These are phyloP conservation scores for Hirtodrosophila cameraria DNA, from an alignment of 2,888 invertebrate genomes.

Conservation along the genomic window DNA sequence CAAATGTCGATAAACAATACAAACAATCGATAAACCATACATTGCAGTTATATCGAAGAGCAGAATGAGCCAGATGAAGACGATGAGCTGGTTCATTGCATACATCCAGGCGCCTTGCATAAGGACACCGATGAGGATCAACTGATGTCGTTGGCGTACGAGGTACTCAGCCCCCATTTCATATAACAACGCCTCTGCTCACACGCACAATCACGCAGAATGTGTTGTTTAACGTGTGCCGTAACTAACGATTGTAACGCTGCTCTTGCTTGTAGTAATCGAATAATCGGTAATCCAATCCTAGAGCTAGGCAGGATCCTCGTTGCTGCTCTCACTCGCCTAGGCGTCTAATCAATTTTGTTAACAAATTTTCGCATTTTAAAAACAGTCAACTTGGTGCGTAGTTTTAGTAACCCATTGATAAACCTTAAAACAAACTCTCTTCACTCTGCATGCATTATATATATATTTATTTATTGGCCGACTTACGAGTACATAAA, in stretches of 20 bases:
- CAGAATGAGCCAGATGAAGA: slow-evolving; percentile 88
- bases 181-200: slow-evolving; percentile 20
- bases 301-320: slow-evolving; percentile 43
- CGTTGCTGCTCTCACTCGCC: slow-evolving; percentile 39
- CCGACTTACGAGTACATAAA: slow-evolving; percentile 53
- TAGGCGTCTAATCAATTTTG: slow-evolving; percentile 59
- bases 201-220: slow-evolving; percentile 21
- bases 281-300: slow-evolving; percentile 33
- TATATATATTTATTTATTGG: slow-evolving; percentile 25
- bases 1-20: slow-evolving; percentile 14
- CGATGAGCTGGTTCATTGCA: slow-evolving; percentile 87
- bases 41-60: slow-evolving; percentile 88
- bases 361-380: slow-evolving; percentile 52
- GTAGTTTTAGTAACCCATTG: slow-evolving; percentile 58
- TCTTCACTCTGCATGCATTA: slow-evolving; percentile 34
- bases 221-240: slow-evolving; percentile 43
- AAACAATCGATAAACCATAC: slow-evolving; percentile 13
- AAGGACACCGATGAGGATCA: slow-evolving; percentile 87
- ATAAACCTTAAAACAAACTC: slow-evolving; percentile 1
- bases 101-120: slow-evolving; percentile 87
- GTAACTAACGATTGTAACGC: slow-evolving; percentile 62
- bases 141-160: slow-evolving; percentile 88
- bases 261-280: slow-evolving; percentile 67
- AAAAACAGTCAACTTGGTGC: slow-evolving; percentile 56
- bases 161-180: slow-evolving; percentile 82